phyloP scores from a whole-genome alignment of 2,113 vertebrate genomes.

The Aptenodytes patagonicus region DNA sequence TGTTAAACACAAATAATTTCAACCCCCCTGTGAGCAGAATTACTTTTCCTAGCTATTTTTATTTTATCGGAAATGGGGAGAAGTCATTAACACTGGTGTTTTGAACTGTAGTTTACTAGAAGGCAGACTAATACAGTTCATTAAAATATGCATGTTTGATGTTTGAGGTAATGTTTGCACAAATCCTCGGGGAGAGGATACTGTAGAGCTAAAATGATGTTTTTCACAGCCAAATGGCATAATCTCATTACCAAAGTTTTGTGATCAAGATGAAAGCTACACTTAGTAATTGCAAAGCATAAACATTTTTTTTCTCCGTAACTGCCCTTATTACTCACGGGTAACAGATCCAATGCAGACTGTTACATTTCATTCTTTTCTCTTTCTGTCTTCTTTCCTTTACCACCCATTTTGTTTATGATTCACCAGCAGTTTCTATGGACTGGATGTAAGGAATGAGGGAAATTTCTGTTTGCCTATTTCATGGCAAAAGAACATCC shows the following conservation, averaged over 20 bases:
- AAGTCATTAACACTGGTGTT: slow-evolving; percentile 41
- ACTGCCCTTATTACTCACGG: background rate
- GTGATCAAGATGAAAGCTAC: slow-evolving; percentile 32
- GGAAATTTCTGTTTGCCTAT: background rate
- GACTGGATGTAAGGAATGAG: background rate
- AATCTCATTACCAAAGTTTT: slow-evolving; percentile 17
- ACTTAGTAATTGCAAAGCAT: background rate
- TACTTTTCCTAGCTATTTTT: slow-evolving; percentile 16
- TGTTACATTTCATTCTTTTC: background rate
- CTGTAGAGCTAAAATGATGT: background rate
- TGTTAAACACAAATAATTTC: background rate
- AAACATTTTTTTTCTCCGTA: background rate
- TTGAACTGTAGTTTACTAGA: slow-evolving; percentile 11
- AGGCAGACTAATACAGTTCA: slow-evolving; percentile 1
- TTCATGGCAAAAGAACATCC: background rate
- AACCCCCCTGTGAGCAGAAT: background rate
- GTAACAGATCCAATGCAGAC: background rate
- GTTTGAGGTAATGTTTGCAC: slow-evolving; percentile 52
- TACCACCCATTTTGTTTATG: background rate
- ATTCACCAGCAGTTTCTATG: slow-evolving; percentile 29
- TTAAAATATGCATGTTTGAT: slow-evolving; percentile 64
- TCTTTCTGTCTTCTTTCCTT: background rate
- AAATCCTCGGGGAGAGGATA: background rate
- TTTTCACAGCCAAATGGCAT: slow-evolving; percentile 9
- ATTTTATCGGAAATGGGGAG: background rate